Evolutionary conservation across 2,113 vertebrate genomes (phyloP).

Genomic region (Phaethon lepturus): DNA sequence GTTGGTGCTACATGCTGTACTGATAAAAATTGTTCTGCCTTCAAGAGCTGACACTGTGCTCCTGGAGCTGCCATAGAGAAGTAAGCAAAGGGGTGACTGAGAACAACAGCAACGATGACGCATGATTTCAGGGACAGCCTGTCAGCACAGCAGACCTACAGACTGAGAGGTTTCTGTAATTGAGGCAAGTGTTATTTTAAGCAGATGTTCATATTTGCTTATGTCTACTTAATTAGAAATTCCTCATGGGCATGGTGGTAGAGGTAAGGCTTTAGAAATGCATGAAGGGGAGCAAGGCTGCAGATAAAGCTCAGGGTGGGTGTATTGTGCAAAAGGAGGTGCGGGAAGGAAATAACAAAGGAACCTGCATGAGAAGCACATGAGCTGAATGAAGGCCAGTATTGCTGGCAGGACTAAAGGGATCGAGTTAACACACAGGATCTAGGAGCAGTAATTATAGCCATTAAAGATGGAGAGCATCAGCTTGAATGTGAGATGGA

Average conservation of each 20-base stretch:
- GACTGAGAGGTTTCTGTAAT: not conserved
- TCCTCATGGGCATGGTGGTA: not conserved
- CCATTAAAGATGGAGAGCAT: not conserved
- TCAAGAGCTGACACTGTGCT: not conserved
- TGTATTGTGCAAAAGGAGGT: not conserved
- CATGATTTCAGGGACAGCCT: not conserved
- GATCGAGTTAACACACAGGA: not conserved
- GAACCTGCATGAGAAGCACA: not conserved
- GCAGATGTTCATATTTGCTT: not conserved
- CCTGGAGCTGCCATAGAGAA: not conserved
- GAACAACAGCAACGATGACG: not conserved
- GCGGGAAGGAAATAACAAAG: slow-evolving; percentile 10
- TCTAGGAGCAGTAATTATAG: not conserved
- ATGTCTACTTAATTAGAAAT: not conserved
- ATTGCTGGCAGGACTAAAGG: not conserved
- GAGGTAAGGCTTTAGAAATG: not conserved
- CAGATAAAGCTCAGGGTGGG: not conserved
- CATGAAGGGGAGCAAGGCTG: not conserved
- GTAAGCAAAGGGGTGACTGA: not conserved
- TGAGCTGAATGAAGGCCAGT: slow-evolving; percentile 8
- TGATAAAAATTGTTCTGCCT: not conserved
- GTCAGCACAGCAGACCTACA: not conserved
- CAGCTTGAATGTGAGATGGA: not conserved
- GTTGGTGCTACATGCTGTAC: not conserved
- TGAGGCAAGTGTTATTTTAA: not conserved